These are phyloP conservation scores for Oryctes rhinoceros DNA, from an alignment of 1,140 invertebrate species.

Conservation along the genomic window DNA sequence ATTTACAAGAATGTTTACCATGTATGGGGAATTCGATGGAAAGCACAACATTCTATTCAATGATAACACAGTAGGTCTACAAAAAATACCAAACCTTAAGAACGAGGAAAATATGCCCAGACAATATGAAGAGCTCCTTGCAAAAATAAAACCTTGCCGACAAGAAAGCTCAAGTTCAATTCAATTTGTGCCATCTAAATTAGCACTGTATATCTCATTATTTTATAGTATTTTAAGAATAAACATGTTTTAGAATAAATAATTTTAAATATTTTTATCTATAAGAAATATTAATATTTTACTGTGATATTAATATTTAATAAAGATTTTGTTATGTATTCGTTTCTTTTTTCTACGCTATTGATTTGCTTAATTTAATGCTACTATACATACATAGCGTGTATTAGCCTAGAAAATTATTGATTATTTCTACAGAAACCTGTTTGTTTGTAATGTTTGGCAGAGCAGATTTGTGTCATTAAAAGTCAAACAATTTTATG, in stretches of 20 bases:
- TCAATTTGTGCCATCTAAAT: constrained; percentile 21
- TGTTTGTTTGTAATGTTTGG: constrained; percentile 37
- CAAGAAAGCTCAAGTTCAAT: not conserved
- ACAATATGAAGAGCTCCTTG: constrained; percentile 44
- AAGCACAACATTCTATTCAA: constrained; percentile 71
- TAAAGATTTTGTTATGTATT: not conserved
- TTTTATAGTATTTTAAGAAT: not conserved
- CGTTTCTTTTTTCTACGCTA: not conserved
- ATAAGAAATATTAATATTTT: constrained; percentile 34
- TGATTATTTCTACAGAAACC: constrained; percentile 12
- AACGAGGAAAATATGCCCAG: constrained; percentile 53
- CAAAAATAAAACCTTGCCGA: constrained; percentile 19
- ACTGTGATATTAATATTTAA: constrained; percentile 41
- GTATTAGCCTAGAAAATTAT: constrained; percentile 28
- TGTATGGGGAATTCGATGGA: constrained; percentile 73
- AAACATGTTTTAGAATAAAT: not conserved
- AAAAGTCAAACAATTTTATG: constrained; percentile 29
- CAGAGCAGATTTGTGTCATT: not conserved
- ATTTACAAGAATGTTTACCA: constrained; percentile 68
- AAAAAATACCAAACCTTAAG: constrained; percentile 52
- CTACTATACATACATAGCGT: not conserved
- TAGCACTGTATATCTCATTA: not conserved
- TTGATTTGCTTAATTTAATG: constrained; percentile 1
- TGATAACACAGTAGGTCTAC: constrained; percentile 68
- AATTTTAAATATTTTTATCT: constrained; percentile 9